Percentiles rank a stretch among this genome's conserved stretches.
Conservation (phyloP, 2,797 vertebrate species). For the Myripristis jacobus region DNA sequence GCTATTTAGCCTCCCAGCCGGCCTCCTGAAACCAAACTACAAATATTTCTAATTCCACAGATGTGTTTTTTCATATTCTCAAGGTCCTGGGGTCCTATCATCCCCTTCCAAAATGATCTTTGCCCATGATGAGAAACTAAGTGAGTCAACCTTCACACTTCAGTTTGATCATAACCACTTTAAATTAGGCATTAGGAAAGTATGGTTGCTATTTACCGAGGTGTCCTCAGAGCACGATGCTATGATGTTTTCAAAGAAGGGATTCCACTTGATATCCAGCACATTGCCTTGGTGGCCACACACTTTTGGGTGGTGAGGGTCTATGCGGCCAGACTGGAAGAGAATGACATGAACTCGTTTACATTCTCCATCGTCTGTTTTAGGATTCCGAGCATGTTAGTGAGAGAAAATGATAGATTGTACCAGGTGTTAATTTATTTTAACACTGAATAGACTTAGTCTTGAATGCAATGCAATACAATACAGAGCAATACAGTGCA, state of each 20-base stretch:
- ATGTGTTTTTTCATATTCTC: slow-evolving; percentile 3
- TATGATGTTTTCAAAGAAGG: slow-evolving; percentile 97
- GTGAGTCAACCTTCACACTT: no score
- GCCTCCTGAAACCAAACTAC: background rate
- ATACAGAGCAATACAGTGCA: no score
- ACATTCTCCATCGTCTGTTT: background rate
- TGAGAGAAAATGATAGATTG: background rate
- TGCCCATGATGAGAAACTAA: no score
- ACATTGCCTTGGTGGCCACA: slow-evolving; percentile 98
- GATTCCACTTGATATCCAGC: slow-evolving; percentile 99
- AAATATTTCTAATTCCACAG: background rate
- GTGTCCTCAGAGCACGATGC: slow-evolving; percentile 98
- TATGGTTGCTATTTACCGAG: slow-evolving; percentile 84
- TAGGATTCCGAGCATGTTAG: background rate
- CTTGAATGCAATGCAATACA: no score
- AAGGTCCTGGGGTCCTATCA: background rate
- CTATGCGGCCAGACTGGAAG: slow-evolving; percentile 91
- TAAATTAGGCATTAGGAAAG: background rate
- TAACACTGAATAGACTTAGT: background rate
- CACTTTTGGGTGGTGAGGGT: slow-evolving; percentile 94
- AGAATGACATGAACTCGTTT: slow-evolving; percentile 5
- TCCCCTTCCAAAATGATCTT: background rate
- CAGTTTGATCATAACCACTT: background rate
- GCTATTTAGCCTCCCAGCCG: background rate
- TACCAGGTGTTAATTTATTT: no score